phyloP scores from a whole-genome alignment of 2,113 vertebrate genomes.

The Redunca redunca region DNA sequence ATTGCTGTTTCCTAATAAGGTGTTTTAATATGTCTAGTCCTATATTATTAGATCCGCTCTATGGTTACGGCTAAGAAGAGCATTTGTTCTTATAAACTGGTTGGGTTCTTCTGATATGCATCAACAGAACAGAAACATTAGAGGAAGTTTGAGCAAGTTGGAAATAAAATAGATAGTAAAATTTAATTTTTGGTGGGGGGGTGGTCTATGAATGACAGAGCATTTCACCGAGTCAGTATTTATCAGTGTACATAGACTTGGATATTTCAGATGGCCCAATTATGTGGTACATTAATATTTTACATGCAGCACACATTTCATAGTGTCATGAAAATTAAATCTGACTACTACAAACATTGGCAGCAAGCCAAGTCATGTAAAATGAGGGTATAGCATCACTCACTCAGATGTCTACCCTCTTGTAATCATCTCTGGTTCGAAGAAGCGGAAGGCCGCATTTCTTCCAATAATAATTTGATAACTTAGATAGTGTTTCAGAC shows the following conservation, averaged over 20 bases:
- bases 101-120: background rate
- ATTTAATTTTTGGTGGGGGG: background rate
- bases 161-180: conserved; percentile 23
- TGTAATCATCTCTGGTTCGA: background rate
- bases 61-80: background rate
- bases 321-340: conserved; percentile 75
- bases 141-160: background rate
- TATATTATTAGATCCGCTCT: background rate
- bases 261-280: conserved; percentile 63
- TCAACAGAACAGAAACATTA: background rate
- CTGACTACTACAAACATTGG: conserved; percentile 53
- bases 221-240: conserved; percentile 35
- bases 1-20: background rate
- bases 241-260: conserved; percentile 59
- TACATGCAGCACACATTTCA: conserved; percentile 67
- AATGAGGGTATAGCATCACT: background rate
- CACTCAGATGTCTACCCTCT: background rate
- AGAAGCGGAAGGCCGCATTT: background rate
- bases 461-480: conserved; percentile 44
- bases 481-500: conserved; percentile 34
- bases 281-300: conserved; percentile 76
- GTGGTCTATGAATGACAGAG: conserved; percentile 35
- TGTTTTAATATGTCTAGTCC: background rate
- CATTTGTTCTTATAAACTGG: background rate
- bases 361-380: conserved; percentile 51